These are phyloP conservation scores for Diglossa cyanea DNA, from an alignment of 2,797 vertebrate genomes.

Conservation along the genomic window DNA sequence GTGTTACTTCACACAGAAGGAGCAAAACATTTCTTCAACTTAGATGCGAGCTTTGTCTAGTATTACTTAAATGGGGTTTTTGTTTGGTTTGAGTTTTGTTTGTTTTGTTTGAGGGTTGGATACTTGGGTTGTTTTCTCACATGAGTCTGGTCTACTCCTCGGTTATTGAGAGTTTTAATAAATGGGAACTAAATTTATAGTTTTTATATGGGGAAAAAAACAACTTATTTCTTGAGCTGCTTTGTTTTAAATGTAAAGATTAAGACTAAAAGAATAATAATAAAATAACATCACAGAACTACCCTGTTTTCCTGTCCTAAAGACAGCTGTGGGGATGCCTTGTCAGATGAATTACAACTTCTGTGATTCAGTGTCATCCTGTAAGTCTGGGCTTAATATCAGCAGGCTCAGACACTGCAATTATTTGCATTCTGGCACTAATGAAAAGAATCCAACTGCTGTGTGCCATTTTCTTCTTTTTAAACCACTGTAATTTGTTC, in stretches of 20 bases:
- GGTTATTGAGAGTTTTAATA: not conserved
- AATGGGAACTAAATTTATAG: not conserved
- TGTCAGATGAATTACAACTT: not conserved
- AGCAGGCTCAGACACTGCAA: not conserved
- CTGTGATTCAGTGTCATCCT: not conserved
- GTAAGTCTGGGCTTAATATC: not conserved
- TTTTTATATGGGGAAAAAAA: not conserved
- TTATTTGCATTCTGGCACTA: constrained; percentile 18
- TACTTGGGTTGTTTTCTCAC: not conserved
- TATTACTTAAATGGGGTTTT: not conserved
- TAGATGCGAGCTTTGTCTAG: not conserved
- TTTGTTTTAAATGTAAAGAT: not conserved
- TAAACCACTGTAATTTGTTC: not conserved
- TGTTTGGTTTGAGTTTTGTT: not conserved
- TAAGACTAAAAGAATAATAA: not conserved
- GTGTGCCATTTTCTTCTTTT: not conserved
- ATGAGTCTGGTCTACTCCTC: not conserved
- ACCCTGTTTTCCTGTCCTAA: not conserved
- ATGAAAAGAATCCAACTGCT: not conserved
- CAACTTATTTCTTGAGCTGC: not conserved
- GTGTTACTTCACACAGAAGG: not conserved
- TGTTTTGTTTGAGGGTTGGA: not conserved
- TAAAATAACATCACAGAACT: not conserved
- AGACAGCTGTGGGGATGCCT: not conserved
- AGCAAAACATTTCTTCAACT: not conserved